Evolutionary conservation across 2,888 invertebrate genomes (phyloP), one percentile per base, ranked within the genome.

Genomic region (Drosophila pullipes): DNA sequence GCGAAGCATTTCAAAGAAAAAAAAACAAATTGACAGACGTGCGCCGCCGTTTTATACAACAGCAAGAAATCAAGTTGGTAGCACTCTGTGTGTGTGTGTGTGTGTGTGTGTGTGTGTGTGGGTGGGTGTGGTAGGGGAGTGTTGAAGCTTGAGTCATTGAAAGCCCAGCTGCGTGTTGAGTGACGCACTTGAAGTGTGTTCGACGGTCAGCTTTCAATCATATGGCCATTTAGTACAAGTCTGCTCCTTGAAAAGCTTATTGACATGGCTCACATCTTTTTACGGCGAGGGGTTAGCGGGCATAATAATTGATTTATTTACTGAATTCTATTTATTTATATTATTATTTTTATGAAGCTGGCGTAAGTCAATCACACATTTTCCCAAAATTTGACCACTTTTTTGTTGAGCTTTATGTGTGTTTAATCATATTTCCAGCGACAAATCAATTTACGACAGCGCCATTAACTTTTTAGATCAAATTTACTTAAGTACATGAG

Each of bases 131-230:
- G 2, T n/a, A 11, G n/a, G 2, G 9, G n/a, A 31, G 39, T 22
- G 22, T 4, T 13, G 16, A 16, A 58, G 18, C 50, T 28, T 49
- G 62, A 69, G 37, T 58, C 62, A 64, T 79, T 75, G 79, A 62
- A 63, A 52, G 49, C 39, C 60, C 49, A 49, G 57, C 41, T 50
- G 44, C 60, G 53, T 49, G 75, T 78, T 54, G 61, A 59, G 50
- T 67, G 61, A 71, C 62, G 52, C 28, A 61, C 57, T 63, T 54
- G 49, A 6, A 53, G 65, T 52, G 62, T 60, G 62, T 22, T 39
- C 54, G 39, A 44, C 41, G 75, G 73, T 65, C 76, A 82, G 71
- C 76, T 77, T 79, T 81, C 89, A 86, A 87, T 89, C 89, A 87
- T 74, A 79, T 59, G 85, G 69, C 75, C 76, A 79, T 86, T 87